A percentile compares a stretch with the other conserved stretches of the same genome.
phyloP scores from a whole-genome alignment of 2,113 vertebrate genomes.

The Asarcornis scutulata region DNA sequence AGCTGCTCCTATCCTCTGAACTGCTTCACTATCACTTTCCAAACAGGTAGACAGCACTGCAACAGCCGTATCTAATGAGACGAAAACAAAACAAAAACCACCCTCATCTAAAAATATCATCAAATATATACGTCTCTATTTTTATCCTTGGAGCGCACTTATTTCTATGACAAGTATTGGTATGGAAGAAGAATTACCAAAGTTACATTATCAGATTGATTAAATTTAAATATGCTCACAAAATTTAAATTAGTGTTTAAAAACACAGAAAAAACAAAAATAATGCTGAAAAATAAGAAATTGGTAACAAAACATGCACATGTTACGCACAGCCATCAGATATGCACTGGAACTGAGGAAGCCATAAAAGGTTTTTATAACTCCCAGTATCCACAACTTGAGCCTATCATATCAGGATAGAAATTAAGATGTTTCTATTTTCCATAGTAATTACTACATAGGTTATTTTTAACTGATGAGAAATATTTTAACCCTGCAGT shows the following conservation, averaged over 20 bases:
- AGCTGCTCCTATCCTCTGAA: conserved; percentile 87
- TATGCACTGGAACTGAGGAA: background rate
- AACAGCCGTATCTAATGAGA: conserved; percentile 84
- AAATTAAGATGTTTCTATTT: conserved; percentile 19
- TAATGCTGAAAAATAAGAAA: background rate
- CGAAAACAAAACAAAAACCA: background rate
- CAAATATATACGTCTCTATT: background rate
- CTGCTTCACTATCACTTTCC: conserved; percentile 79
- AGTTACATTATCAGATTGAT: background rate
- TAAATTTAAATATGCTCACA: background rate
- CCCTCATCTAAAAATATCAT: background rate
- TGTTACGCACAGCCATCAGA: background rate
- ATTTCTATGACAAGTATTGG: background rate
- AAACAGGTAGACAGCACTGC: conserved; percentile 82
- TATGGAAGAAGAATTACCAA: background rate
- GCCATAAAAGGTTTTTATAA: conserved; percentile 1
- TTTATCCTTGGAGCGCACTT: background rate
- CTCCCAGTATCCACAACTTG: conserved; percentile 12
- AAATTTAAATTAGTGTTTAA: background rate
- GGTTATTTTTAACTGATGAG: conserved; percentile 6
- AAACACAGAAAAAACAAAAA: background rate
- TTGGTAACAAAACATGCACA: background rate
- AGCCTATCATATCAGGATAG: background rate
- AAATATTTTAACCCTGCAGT: background rate
- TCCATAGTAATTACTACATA: background rate